Base-by-base conservation (phyloP, 2,797 vertebrate genomes). In the Cygnus olor region DNA sequence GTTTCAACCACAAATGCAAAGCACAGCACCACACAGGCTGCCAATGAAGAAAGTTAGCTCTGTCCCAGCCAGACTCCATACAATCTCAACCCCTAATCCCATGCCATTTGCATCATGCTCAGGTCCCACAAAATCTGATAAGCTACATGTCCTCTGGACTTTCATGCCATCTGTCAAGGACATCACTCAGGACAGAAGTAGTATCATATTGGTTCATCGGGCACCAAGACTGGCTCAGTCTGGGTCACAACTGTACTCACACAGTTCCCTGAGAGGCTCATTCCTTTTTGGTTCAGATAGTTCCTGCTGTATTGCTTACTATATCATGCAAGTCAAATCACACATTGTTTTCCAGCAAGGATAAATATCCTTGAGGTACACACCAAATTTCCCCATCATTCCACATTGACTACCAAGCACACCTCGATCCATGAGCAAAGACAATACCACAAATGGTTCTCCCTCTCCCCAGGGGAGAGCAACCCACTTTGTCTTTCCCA, bases 141-240 rank as follows among this genome's bases (percentile, higher is more conserved):
- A 32, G 6, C 21, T 24, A 66, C 32, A 20, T 16, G 32, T 57
- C 27, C 25, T 54, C 53, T 65, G 40, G 24, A 32, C 45, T 80
- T 92, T 54, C 30, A 5, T 44, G 6, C 42, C 53, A 2, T 65
- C 34, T 88, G 60, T 44, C 45, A 66, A 78, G 58, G 28, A 14
- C 25, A 70, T 40, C 21, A 11, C 30, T 70, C 42, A 78, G 38
- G 16, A 49, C 19, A 65, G 36, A 13, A 34, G 30, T 20, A 80
- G 25, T 25, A 85, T n/a, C 2, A 1, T 1, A 0, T 4, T 60
- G 77, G 45, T 65, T 53, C 53, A 8, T 10, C 57, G 27, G 69
- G 24, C 36, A 66, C 14, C 53, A 84, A 28, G 24, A 42, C 7
- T 4, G 18, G 1, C 38, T 71, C 38, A 44, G n/a, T 34, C 6